These are phyloP conservation scores for Colistium nudipinnis DNA, from an alignment of 2,113 vertebrate species.

Conservation along the genomic window DNA sequence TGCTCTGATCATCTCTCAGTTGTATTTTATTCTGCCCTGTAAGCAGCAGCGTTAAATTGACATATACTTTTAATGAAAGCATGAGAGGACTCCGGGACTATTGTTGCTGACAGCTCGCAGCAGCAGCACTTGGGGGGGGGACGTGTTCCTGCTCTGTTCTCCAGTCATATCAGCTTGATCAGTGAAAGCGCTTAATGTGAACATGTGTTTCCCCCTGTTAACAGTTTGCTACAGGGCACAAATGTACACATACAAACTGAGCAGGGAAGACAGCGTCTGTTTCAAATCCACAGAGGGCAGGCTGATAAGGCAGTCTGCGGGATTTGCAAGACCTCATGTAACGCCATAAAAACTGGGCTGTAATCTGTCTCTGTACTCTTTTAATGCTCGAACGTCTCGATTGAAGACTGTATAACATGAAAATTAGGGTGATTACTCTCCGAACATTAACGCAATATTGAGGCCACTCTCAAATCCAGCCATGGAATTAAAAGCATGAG, in stretches of 20 bases:
- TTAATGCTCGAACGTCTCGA: not conserved
- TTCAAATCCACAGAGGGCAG: slow-evolving; percentile 56
- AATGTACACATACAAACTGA: slow-evolving; percentile 24
- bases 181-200: slow-evolving; percentile 55
- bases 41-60: slow-evolving; percentile 30
- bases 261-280: slow-evolving; percentile 32
- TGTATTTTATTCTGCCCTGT: slow-evolving; percentile 20
- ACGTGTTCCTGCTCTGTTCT: slow-evolving; percentile 17
- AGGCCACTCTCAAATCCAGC: not conserved
- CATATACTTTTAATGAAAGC: slow-evolving; percentile 38
- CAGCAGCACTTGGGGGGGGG: slow-evolving; percentile 15
- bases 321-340: slow-evolving; percentile 48
- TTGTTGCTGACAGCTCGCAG: slow-evolving; percentile 48
- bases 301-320: slow-evolving; percentile 33
- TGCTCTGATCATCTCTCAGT: slow-evolving; percentile 13
- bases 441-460: not conserved
- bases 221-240: slow-evolving; percentile 46
- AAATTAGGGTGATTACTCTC: not conserved
- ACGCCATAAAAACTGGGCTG: slow-evolving; percentile 26
- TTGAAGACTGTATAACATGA: not conserved
- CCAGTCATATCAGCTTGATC: slow-evolving; percentile 61
- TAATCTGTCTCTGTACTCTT: not conserved
- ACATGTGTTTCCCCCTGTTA: slow-evolving; percentile 67
- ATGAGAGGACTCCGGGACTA: slow-evolving; percentile 17
- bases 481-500: not conserved